Base-by-base conservation (phyloP, 2,113 vertebrate genomes). In the Tor tambroides region DNA sequence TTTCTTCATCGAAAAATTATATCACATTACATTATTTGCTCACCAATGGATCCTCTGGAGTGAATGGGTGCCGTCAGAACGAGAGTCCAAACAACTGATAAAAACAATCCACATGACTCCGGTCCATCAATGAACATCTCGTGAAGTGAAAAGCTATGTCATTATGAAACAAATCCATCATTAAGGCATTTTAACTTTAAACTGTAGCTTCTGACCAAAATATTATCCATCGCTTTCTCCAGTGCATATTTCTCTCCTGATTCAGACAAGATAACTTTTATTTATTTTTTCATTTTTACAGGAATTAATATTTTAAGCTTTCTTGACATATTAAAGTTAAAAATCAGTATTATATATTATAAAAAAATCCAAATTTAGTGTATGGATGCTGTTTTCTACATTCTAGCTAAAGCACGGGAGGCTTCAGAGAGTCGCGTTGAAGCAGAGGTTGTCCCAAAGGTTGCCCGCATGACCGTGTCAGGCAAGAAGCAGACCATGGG, bases 401-500 rank as follows among this genome's bases (percentile, higher is more conserved):
- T 90, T 87, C 93, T 28, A 99, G 98, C 95, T 92, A 99, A 97
- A 97, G 92, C 92, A 92, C 88, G 94, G 88, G 96, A 96, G 86
- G 92, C 80, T 41, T 92, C 95, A 82, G 92, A 94, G 87, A 91
- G 90, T 89, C 95, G 94, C 92, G 91, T 94, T 93, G 98, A 99
- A 87, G 94, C 93, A 83, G 97, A 99, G 89, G 95, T 99, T 91
- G 93, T 99, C 76, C 96, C 97, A 78, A 99, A 99, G 95, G 96
- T 99, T 93, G 95, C 98, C 88, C 97, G 97, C 91, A 99, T 99
- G 98, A 99, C 97, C 9, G 95, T 99, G 61, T 98, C 98, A 87
- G 97, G 98, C 90, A 99, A 97, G 95, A 99, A 99, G 95, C 97
- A 97, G 61, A 97, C 96, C 86, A 98, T 97, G 96, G 98, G 98